Evolutionary conservation across 1,140 invertebrate genomes (phyloP), one percentile per base, ranked within the genome.

Genomic region (Nasonia longicornis): DNA sequence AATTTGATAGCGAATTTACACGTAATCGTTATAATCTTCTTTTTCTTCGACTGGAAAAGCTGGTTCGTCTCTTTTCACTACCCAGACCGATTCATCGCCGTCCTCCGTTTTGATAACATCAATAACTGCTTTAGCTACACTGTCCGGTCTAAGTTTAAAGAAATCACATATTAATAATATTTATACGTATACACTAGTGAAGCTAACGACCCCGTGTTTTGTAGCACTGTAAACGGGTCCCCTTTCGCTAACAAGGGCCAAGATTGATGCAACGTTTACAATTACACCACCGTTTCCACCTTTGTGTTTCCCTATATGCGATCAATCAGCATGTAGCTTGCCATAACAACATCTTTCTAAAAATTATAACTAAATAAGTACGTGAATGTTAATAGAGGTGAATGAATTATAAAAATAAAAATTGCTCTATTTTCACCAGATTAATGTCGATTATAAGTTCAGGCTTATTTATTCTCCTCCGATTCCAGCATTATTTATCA

Each of bases 171-270:
- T 42, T 42, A 42, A 42, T 42, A 38, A 26, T 26, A 26, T 26
- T 26, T 26, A 26, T 26, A 26, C 26, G 26, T 26, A 26, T 26
- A 26, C 31, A 35, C 86, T 84, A 10, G 88, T 91, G 66, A 91
- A 87, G 16, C 91, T 92, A 42, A 92, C 81, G 1, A 93, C 90
- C 2, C 92, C 94, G 83, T 93, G 92, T 83, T 95, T 94, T 2
- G 93, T 94, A 0, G 92, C 93, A 11, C 91, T 87, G 83, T 95
- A 95, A 7, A 93, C 88, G 0, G 94, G 94, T 31, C 92, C 20
- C 0, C 2, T 8, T 12, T 38, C 1, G n/a, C 63, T 63, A 0
- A 84, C 74, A 86, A 91, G 82, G 89, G 91, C 92, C 81, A 87
- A 29, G 81, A 90, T 86, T 14, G 91, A 91, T 10, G 89, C 88